Percentiles rank a stretch among this genome's conserved stretches.
phyloP scores from a whole-genome alignment of 2,888 invertebrate species.

The Thysanoteuthis rhombus region DNA sequence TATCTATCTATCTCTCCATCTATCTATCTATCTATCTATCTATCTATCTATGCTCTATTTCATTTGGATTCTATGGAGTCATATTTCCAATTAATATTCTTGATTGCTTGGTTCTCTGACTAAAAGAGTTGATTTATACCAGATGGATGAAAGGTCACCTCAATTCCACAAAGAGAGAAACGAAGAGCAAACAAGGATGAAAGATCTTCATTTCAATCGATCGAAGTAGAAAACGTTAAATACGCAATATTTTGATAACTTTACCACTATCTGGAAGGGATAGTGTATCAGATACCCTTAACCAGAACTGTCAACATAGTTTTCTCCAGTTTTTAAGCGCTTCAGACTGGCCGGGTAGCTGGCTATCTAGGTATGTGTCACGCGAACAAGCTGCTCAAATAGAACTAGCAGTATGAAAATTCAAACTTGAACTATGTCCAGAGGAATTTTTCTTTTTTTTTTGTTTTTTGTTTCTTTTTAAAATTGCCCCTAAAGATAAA shows the following conservation, averaged over 20 bases:
- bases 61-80: neutral
- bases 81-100: neutral
- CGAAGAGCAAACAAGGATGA: neutral
- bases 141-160: neutral
- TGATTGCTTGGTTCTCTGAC: neutral
- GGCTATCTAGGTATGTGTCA: too few species aligned
- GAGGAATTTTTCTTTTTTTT: too few species aligned
- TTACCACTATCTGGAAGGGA: neutral
- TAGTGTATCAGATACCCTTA: too few species aligned
- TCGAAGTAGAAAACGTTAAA: neutral
- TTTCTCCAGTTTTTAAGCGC: too few species aligned
- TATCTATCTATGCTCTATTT: neutral
- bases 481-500: too few species aligned
- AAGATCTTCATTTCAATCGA: neutral
- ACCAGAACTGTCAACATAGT: too few species aligned
- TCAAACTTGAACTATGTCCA: too few species aligned
- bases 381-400: too few species aligned
- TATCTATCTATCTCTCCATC: constrained; percentile 24
- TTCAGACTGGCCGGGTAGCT: too few species aligned
- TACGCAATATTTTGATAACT: neutral
- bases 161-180: neutral
- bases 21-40: neutral
- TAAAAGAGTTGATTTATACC: neutral
- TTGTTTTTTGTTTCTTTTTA: too few species aligned
- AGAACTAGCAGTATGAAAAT: too few species aligned